Base-by-base conservation (phyloP, 2,797 vertebrate genomes). In the Ctenosaura bakeri region DNA sequence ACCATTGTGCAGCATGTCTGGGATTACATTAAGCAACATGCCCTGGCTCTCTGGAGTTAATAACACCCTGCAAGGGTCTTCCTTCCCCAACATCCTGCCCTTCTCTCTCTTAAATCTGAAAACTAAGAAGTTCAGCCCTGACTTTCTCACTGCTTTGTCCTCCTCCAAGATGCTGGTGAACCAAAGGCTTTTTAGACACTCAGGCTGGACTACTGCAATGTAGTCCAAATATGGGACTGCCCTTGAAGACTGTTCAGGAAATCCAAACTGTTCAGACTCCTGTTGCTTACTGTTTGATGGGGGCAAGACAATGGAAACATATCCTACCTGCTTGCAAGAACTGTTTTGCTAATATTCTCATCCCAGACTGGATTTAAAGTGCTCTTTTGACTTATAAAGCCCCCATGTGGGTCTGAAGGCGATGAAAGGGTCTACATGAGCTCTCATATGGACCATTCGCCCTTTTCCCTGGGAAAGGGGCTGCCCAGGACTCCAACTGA, bases 11-110 rank as follows among this genome's bases (percentile, higher is more conserved):
- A 12, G 35, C 35, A 16, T 79, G 73, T 90, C 91, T 69, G 86
- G 89, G 64, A 83, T 13, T 32, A 5, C 12, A 74, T 56, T 56
- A 78, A 79, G 80, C 87, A 79, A 52, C 87, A 87, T 6, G 18
- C 73, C 73, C 64, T 22, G 52, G 73, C 56, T 16, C 76, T 18
- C 83, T 32, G 50, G 24, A 64, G 73, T 90, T 52, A 81, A 69
- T 66, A 86, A 74, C 38, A 5, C 7, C 32, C 38, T 1, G 14
- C 35, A 1, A 50, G 26, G 3, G 2, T 32, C 66, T 46, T 24
- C 16, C n/a, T 18, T 42, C 77, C 76, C 62, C 3, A 69, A 26
- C 29, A 32, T 3, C 42, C 69, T 14, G 35, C 16, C 35, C 16
- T 20, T 35, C 35, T 74, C 38, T 20, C n/a, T 38, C 35, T 74